phyloP scores from a whole-genome alignment of 2,797 vertebrate species.

The Catamblyrhynchus diadema region DNA sequence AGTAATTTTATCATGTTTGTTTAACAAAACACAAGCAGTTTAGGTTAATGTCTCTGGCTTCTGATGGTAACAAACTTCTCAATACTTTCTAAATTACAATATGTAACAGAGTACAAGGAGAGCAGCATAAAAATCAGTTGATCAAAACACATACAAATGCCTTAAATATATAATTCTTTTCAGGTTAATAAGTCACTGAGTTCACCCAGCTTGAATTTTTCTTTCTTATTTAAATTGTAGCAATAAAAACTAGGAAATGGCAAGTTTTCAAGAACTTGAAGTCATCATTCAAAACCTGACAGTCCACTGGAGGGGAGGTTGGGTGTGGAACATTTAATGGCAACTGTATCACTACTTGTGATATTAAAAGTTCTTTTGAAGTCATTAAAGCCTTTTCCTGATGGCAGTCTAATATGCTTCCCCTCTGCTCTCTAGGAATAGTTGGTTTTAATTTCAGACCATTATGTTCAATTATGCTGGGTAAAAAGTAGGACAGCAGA shows the following conservation, averaged over 20 bases:
- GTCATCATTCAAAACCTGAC: not conserved
- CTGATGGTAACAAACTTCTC: not conserved
- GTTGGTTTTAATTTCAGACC: not conserved
- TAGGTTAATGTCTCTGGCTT: not conserved
- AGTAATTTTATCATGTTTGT: not conserved
- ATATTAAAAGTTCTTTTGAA: not conserved
- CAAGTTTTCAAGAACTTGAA: not conserved
- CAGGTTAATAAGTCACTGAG: not conserved
- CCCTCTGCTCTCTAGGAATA: conserved; percentile 23
- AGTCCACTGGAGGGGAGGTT: not conserved
- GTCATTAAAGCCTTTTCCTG: not conserved
- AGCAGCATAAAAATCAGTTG: not conserved
- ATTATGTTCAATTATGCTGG: not conserved
- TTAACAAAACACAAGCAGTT: not conserved
- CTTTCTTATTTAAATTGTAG: not conserved
- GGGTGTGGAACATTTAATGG: not conserved
- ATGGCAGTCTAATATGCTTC: not conserved
- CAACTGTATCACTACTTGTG: not conserved
- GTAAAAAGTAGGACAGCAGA: conserved; percentile 18
- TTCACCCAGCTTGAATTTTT: not conserved
- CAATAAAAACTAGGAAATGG: not conserved
- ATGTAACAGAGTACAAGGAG: not conserved
- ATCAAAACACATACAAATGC: not conserved
- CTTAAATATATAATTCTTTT: not conserved
- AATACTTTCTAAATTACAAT: not conserved